Evolutionary conservation across 1,140 invertebrate species (phyloP).

Genomic region (Lutraria rhynchaena): DNA sequence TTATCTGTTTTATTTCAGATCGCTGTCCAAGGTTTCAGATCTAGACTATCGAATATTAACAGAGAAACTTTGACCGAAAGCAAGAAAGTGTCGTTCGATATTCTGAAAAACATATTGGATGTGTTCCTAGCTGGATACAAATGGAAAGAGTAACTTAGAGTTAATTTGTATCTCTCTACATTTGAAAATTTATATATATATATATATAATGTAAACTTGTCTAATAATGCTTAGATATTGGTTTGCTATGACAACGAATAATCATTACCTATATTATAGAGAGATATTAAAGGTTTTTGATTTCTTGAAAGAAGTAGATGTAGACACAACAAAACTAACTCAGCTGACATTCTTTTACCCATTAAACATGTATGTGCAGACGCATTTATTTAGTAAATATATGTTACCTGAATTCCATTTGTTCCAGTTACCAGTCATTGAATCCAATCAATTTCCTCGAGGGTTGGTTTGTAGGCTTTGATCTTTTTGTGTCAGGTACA

Average conservation of each 20-base stretch:
- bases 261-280: too few species aligned
- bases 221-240: too few species aligned
- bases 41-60: conserved; percentile 9
- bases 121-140: conserved; percentile 38
- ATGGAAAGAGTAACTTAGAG: conserved; percentile 55
- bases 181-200: too few species aligned
- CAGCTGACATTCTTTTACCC: too few species aligned
- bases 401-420: neutral
- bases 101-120: conserved; percentile 35
- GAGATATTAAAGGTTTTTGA: too few species aligned
- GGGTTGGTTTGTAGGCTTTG: conserved; percentile 50
- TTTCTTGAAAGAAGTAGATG: too few species aligned
- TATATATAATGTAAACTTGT: too few species aligned
- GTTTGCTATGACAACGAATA: too few species aligned
- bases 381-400: too few species aligned
- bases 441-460: conserved; percentile 74
- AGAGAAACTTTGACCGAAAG: neutral
- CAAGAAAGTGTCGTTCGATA: conserved; percentile 44
- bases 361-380: too few species aligned
- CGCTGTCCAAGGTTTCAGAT: conserved; percentile 22
- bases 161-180: too few species aligned
- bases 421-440: conserved; percentile 65
- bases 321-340: too few species aligned
- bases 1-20: conserved; percentile 30
- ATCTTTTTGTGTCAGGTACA: conserved; percentile 37